Evolutionary conservation across 2,797 vertebrate genomes (phyloP), one percentile per base, ranked within the genome.

Genomic region (Sylvilagus floridanus): DNA sequence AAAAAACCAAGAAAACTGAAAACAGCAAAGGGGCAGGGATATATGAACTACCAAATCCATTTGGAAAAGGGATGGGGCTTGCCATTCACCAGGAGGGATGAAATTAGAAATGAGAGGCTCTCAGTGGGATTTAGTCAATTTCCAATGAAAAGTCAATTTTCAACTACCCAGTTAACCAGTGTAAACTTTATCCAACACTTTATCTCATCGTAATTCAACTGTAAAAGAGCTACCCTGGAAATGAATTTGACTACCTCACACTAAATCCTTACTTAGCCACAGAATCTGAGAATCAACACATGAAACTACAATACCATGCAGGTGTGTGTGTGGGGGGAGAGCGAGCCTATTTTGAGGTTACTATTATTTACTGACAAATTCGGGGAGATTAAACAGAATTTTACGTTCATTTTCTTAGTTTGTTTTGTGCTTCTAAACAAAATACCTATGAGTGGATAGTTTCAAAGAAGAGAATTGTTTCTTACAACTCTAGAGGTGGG

Each of bases 11-110:
- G 60, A 87, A 96, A 75, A 32, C 35, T 62, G 24, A 66, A 83
- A 79, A 96, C 47, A 91, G 19, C 68, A 4, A 16, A 13, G 50
- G 86, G 90, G 75, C 13, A 82, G 22, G 84, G 93, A 87, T 85
- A 84, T 13, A 14, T 35, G 37, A 54, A 88, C 7, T 90, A 75
- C 22, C 83, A 68, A 95, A 71, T 84, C 86, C 77, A 24, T 88
- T 87, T 86, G 91, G 84, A 85, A 88, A 97, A 83, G 16, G 76
- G 50, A 7, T 78, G 87, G 57, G 62, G 5, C 88, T 94, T 88
- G 62, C 65, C 77, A 88, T 95, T 94, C 71, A 88, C 37, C 24
- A 57, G 22, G 92, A 69, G 62, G 22, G 91, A 69, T 21, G 72
- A 81, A 28, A 68, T 52, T 68, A 57, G 90, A 95, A 66, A 88